A percentile compares a stretch with the other conserved stretches of the same genome.
Conservation (phyloP, 2,888 invertebrate genomes). For the Amiota minor region DNA sequence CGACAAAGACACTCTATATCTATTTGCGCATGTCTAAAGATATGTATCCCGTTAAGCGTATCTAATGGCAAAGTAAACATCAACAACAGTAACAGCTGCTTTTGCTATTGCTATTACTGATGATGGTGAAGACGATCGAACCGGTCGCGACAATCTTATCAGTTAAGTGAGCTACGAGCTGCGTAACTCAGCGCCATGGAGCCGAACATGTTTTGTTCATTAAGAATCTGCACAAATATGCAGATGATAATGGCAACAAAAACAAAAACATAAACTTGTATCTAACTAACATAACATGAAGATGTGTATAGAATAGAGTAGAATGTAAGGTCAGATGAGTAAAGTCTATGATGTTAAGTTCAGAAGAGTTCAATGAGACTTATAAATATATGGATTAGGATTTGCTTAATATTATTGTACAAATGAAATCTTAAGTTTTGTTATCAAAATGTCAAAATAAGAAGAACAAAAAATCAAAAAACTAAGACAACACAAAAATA, state of each 20-base stretch:
- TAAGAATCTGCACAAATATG: conserved; percentile 11
- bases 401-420: too few species aligned
- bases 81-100: conserved; percentile 4
- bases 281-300: neutral
- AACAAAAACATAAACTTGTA: neutral
- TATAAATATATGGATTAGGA: too few species aligned
- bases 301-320: too few species aligned
- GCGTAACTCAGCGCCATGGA: too few species aligned
- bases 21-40: conserved; percentile 9
- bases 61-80: conserved; percentile 15
- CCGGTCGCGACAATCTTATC: conserved; percentile 14
- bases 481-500: neutral
- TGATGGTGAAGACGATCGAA: conserved; percentile 10
- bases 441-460: conserved; percentile 13
- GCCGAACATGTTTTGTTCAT: neutral
- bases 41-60: conserved; percentile 17
- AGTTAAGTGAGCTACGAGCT: neutral
- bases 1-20: neutral
- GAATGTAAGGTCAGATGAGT: too few species aligned
- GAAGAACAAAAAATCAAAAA: neutral
- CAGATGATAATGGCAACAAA: neutral
- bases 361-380: conserved; percentile 4
- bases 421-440: too few species aligned
- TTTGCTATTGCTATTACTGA: neutral
- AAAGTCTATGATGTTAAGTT: neutral